Evolutionary conservation across 2,888 invertebrate species (phyloP).

Genomic region (Monochamus alternatus): DNA sequence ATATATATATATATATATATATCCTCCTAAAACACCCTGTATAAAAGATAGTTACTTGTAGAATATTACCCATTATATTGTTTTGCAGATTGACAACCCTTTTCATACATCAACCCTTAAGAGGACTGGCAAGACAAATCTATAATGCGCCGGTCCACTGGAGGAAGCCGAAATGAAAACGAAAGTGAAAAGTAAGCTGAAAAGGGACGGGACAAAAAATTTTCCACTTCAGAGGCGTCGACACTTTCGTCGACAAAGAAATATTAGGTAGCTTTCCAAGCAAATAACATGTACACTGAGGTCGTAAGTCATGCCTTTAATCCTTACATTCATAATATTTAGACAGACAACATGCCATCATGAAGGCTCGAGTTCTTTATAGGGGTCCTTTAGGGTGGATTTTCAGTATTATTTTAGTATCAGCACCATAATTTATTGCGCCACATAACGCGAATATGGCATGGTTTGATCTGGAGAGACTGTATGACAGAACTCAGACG

Average conservation of each 20-base stretch:
- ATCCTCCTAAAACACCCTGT: too few relatives aligned
- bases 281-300: constrained; percentile 46
- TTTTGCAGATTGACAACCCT: background rate
- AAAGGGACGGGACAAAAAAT: constrained; percentile 49
- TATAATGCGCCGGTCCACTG: constrained; percentile 4
- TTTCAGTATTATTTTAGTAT: constrained; percentile 16
- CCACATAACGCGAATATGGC: background rate
- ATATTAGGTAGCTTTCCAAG: constrained; percentile 62
- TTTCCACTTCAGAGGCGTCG: constrained; percentile 58
- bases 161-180: constrained; percentile 34
- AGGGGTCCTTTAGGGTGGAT: constrained; percentile 12
- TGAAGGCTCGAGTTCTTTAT: constrained; percentile 26
- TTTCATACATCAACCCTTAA: background rate
- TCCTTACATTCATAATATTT: constrained; percentile 30
- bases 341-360: constrained; percentile 30
- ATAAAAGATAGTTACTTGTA: too few relatives aligned
- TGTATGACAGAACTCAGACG: too few relatives aligned
- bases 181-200: constrained; percentile 33
- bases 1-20: too few relatives aligned
- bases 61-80: background rate
- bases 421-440: background rate
- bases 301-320: constrained; percentile 29
- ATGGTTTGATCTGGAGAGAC: background rate
- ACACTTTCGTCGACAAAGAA: constrained; percentile 58
- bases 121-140: constrained; percentile 4